A percentile compares a stretch with the other conserved stretches of the same genome.
These are phyloP conservation scores for Harpagifer antarcticus DNA, from an alignment of 2,797 vertebrate species.

Conservation along the genomic window DNA sequence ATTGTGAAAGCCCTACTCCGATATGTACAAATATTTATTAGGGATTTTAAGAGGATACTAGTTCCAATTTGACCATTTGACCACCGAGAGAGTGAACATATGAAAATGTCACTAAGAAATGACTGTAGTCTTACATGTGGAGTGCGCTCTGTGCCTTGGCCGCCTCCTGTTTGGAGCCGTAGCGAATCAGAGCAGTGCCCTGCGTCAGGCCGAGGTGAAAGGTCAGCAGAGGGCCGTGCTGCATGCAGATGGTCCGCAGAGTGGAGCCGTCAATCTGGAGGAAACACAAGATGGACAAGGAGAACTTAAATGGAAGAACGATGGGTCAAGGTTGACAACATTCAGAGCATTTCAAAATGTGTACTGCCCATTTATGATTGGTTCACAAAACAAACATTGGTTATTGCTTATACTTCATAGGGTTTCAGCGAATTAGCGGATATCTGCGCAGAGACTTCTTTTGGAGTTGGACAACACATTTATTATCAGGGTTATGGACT, in stretches of 20 bases:
- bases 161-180: conserved; percentile 96
- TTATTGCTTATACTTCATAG: no score
- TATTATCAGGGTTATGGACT: no score
- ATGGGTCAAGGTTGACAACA: background rate
- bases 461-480: no score
- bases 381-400: background rate
- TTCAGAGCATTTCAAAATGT: background rate
- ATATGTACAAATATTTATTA: background rate
- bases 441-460: no score
- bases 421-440: no score
- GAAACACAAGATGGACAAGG: background rate
- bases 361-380: background rate
- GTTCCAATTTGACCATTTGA: background rate
- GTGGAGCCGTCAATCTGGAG: conserved; percentile 97
- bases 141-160: conserved; percentile 98
- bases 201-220: conserved; percentile 99
- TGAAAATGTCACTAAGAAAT: background rate
- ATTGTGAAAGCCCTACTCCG: no score
- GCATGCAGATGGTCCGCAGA: conserved; percentile 98
- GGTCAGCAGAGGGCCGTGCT: conserved; percentile 98
- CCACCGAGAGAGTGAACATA: background rate
- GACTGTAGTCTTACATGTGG: conserved; percentile 89
- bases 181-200: conserved; percentile 98
- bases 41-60: background rate
- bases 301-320: background rate